Percentiles rank a stretch among this genome's conserved stretches.
Conservation (phyloP, 1,140 invertebrate genomes). For the Halyomorpha halys region DNA sequence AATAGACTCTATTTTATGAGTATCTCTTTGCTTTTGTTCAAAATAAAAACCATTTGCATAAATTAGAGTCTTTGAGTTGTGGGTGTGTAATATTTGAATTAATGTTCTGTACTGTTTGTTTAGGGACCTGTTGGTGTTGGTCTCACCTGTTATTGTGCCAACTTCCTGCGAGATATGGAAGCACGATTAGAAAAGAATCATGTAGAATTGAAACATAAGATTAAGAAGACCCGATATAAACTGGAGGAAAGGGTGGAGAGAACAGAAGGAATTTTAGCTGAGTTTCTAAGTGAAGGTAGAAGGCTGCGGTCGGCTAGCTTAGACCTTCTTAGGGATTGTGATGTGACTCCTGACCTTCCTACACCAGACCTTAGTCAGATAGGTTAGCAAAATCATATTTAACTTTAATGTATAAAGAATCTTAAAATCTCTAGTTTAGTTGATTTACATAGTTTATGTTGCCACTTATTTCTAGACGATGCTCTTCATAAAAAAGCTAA, state of each 20-base stretch:
- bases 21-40: too few relatives aligned
- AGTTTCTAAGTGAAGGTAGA: slow-evolving; percentile 1
- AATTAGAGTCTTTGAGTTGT: too few relatives aligned
- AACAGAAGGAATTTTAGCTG: slow-evolving; percentile 20
- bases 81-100: too few relatives aligned
- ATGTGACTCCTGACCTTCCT: slow-evolving; percentile 3
- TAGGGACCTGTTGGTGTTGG: slow-evolving; percentile 78
- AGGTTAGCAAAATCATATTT: not conserved
- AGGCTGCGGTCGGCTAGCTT: not conserved
- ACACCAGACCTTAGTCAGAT: slow-evolving; percentile 8
- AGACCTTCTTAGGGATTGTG: slow-evolving; percentile 13
- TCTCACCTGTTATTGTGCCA: slow-evolving; percentile 67
- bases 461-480: too few relatives aligned
- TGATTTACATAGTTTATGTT: too few relatives aligned
- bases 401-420: too few relatives aligned
- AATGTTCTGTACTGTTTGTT: not conserved
- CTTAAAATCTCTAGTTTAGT: too few relatives aligned
- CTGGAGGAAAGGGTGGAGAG: slow-evolving; percentile 61
- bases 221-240: slow-evolving; percentile 66
- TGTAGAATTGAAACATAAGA: slow-evolving; percentile 71
- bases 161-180: slow-evolving; percentile 76
- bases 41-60: too few relatives aligned
- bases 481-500: too few relatives aligned
- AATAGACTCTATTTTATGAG: too few relatives aligned
- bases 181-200: slow-evolving; percentile 74